phyloP scores from a whole-genome alignment of 2,888 invertebrate genomes.

The Deilephila elpenor region DNA sequence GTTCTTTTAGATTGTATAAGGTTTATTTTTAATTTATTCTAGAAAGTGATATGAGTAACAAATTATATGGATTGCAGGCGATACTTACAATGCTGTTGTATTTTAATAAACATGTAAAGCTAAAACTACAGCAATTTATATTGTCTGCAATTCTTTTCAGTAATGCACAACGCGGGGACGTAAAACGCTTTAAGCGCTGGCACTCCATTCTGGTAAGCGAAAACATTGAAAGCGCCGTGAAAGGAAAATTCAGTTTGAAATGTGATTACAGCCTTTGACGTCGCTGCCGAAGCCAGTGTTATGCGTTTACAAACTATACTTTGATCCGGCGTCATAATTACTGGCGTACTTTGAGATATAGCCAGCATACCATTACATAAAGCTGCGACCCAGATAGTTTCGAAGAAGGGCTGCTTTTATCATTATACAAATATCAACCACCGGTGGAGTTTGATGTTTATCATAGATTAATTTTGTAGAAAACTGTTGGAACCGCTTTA shows the following conservation, averaged over 20 bases:
- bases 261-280: constrained; percentile 47
- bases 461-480: too few species aligned
- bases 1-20: background rate
- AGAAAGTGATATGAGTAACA: too few species aligned
- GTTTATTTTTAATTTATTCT: background rate
- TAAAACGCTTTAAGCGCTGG: constrained; percentile 7
- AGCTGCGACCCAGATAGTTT: background rate
- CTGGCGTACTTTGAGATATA: constrained; percentile 23
- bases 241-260: constrained; percentile 45
- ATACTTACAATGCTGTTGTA: background rate
- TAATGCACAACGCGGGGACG: constrained; percentile 16
- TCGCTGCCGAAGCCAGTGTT: constrained; percentile 29
- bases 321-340: constrained; percentile 28
- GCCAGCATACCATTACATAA: background rate
- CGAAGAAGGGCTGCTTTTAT: background rate
- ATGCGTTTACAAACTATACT: constrained; percentile 31
- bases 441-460: too few species aligned
- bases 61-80: too few species aligned
- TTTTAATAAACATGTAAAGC: background rate
- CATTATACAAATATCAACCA: background rate
- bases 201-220: constrained; percentile 32
- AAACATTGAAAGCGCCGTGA: constrained; percentile 36
- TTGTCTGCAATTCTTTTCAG: constrained; percentile 5
- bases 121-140: background rate
- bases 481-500: too few species aligned